Base-by-base conservation (phyloP, 2,888 invertebrate species). In the Cheilosia vulpina region DNA sequence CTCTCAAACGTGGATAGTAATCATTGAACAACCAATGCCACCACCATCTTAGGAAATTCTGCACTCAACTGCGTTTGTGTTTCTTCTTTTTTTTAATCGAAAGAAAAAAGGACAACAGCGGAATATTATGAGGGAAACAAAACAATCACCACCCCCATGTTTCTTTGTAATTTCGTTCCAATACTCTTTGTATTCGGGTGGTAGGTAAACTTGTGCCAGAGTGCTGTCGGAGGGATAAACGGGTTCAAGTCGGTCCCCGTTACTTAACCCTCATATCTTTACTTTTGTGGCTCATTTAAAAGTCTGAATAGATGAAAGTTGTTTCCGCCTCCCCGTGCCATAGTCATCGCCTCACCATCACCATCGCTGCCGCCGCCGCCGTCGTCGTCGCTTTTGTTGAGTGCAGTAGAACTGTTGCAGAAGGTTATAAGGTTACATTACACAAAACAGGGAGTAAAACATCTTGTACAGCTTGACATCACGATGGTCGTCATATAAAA, bases 391-490 rank as follows among this genome's bases (percentile, higher is more conserved):
- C 85, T 77, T 81, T 81, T 85, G 72, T 77, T 45, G 76, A 81
- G 81, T 76, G 72, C 76, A 76, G 80, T 80, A 80, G 85, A 85
- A 85, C 68, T 81, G 81, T 81, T 85, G 72, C 68, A 85, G 81
- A 88, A 88, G 88, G 88, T 88, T 88, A 88, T 88, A 88, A 87
- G 88, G 88, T 88, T 88, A 88, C 88, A 87, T 85, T 82, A 71
- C 72, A 58, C 45, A 63, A 52, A 77, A 81, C 81, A 79, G 41
- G 72, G 72, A 45, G 81, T 68, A 81, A 81, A 85, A 81, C 85
- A 85, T 85, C 77, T 81, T 85, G 85, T 85, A 85, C 76, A 72
- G 85, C 81, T 85, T 77, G 85, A 85, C 81, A 85, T 77, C 62
- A 77, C 63, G 76, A 85, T 81, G 85, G 81, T 57, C 85, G 71